Base-by-base conservation (phyloP, 2,797 vertebrate genomes). In the Erithacus rubecula region DNA sequence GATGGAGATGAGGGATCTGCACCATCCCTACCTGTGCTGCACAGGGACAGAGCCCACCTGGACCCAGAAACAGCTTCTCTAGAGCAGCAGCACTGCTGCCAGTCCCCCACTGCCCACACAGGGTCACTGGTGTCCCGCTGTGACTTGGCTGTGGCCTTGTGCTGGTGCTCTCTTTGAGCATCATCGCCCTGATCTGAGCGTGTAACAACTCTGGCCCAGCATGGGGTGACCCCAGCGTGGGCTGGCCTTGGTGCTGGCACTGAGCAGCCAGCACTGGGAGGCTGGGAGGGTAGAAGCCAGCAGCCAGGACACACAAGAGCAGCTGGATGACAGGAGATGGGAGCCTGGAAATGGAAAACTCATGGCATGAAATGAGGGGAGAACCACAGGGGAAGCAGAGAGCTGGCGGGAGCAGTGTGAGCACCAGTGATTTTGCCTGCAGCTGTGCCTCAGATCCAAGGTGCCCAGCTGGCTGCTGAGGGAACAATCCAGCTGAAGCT, bases 81-180 rank as follows among this genome's bases (percentile, higher is more conserved):
- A 30, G 26, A 77, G 51, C 64, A 69, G 60, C 34, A 30, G 55
- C 14, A 5, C 37, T 44, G 41, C 78, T 83, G 56, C 60, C 18
- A 14, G n/a, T 41, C 46, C 4, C 12, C 20, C 1, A 4, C 36
- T 32, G 59, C 46, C 34, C 71, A 43, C 22, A 11, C 34, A 24
- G 36, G 5, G 2, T 37, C 32, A 15, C 37, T 5, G 1, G 2
- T 13, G 65, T 43, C 55, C 37, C 11, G 1, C 34, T 5, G 0
- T 10, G 27, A 11, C 41, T 22, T 51, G 51, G 72, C 72, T 59
- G 34, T 52, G 34, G 30, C 64, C 15, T 34, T 11, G 7, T 39
- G 49, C 68, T 26, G 4, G 46, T 6, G 21, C 49, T 59, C 53
- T 39, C 64, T 63, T 62, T 47, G 30, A 59, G 59, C 29, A 36